phyloP scores from a whole-genome alignment of 2,113 vertebrate genomes.

The Argyrosomus japonicus region DNA sequence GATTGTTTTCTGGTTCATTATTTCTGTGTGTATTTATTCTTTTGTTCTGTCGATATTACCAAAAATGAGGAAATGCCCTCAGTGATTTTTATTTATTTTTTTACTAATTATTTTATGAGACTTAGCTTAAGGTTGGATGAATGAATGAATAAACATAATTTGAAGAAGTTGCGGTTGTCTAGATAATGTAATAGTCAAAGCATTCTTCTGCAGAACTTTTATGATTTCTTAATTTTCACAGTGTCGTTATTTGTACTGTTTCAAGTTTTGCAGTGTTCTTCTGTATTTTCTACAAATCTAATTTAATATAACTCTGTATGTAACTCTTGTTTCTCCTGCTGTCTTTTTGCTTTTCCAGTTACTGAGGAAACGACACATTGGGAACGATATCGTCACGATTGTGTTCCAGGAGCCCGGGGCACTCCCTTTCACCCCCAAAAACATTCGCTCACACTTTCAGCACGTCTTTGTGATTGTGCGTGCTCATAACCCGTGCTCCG shows the following conservation, averaged over 20 bases:
- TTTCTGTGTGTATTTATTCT: too few species aligned
- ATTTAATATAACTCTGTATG: neutral
- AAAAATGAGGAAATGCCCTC: too few species aligned
- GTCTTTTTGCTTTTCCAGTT: constrained; percentile 80
- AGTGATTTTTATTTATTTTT: too few species aligned
- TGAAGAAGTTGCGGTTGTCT: neutral
- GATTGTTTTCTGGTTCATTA: too few species aligned
- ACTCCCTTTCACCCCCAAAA: constrained; percentile 97
- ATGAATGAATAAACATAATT: too few species aligned
- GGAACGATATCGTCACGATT: constrained; percentile 98
- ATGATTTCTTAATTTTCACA: neutral
- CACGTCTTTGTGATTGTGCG: constrained; percentile 96
- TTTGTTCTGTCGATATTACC: too few species aligned
- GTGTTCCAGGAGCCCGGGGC: constrained; percentile 99
- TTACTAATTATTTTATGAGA: too few species aligned
- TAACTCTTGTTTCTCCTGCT: constrained; percentile 1
- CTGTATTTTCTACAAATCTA: neutral
- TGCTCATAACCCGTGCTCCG: constrained; percentile 91
- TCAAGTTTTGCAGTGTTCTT: neutral
- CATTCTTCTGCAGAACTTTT: neutral
- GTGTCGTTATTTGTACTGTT: neutral
- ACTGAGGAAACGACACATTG: constrained; percentile 96
- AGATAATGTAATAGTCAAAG: neutral
- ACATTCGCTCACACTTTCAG: constrained; percentile 98
- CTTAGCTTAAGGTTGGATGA: too few species aligned